Percentiles rank a stretch among this genome's conserved stretches.
These are phyloP conservation scores for Istiophorus platypterus DNA, from an alignment of 2,113 vertebrate species.

Conservation along the genomic window DNA sequence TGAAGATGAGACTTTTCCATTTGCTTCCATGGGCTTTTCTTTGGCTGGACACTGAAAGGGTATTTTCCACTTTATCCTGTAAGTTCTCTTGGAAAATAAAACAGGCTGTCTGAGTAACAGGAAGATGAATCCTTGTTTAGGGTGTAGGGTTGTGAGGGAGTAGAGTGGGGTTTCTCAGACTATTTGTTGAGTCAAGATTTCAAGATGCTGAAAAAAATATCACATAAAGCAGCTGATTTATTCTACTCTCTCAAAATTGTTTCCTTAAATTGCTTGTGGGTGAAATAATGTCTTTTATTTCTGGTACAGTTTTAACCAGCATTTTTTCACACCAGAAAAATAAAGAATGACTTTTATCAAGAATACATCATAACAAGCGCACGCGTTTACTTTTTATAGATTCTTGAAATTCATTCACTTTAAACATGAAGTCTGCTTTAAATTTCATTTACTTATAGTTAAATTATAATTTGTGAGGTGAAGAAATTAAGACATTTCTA, in stretches of 20 bases:
- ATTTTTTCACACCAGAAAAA: too few species aligned
- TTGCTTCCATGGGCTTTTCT: neutral
- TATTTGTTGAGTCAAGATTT: conserved; percentile 52
- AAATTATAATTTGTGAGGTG: neutral
- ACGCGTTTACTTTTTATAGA: neutral
- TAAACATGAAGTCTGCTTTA: neutral
- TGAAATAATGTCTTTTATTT: neutral
- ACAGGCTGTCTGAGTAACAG: conserved; percentile 74
- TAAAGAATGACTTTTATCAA: neutral
- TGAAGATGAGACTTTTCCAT: conserved; percentile 61
- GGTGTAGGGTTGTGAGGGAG: conserved; percentile 67
- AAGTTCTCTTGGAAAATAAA: conserved; percentile 72
- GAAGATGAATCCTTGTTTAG: conserved; percentile 74
- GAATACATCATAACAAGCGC: neutral
- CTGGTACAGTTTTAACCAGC: neutral
- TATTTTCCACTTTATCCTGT: conserved; percentile 60
- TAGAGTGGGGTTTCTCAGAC: conserved; percentile 51
- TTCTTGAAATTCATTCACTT: too few species aligned
- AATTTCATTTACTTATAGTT: neutral
- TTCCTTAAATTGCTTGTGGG: neutral
- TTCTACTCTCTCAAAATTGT: neutral
- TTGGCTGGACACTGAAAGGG: conserved; percentile 4
- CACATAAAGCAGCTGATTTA: neutral
- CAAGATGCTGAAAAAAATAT: conserved; percentile 8
- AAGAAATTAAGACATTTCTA: neutral